Percentiles rank a stretch among this genome's conserved stretches.
Conservation (phyloP, 2,888 invertebrate species). For the Polydesmus complanatus region DNA sequence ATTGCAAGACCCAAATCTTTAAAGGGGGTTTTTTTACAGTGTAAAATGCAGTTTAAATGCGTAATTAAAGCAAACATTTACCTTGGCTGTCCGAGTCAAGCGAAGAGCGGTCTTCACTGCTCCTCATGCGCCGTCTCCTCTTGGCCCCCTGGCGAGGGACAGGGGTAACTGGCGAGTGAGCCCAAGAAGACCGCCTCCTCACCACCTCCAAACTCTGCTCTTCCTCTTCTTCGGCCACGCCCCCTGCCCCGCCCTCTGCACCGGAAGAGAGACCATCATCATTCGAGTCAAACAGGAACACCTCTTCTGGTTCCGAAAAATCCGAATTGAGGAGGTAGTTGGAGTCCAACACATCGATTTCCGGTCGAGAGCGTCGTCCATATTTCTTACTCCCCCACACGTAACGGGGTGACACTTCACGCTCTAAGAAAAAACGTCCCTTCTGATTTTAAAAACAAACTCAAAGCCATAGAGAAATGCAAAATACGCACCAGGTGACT, state of each 20-base stretch:
- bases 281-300: slow-evolving; percentile 1
- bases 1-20: no score
- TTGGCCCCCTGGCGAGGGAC: not conserved
- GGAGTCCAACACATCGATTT: slow-evolving; percentile 1
- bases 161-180: not conserved
- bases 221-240: not conserved
- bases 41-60: no score
- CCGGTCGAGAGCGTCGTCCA: slow-evolving; percentile 22
- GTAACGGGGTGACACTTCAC: slow-evolving; percentile 22
- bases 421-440: slow-evolving; percentile 14
- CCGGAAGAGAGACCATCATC: not conserved
- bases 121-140: slow-evolving; percentile 10
- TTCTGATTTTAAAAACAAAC: no score
- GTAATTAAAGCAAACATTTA: no score
- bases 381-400: slow-evolving; percentile 22
- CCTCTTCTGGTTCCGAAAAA: slow-evolving; percentile 15
- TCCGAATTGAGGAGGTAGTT: slow-evolving; percentile 12
- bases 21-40: no score
- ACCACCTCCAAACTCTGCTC: not conserved
- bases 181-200: not conserved
- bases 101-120: slow-evolving; percentile 1
- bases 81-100: not conserved
- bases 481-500: no score
- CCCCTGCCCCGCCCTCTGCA: no score
- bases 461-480: no score